These are phyloP conservation scores for Crocuta crocuta DNA, from an alignment of 2,113 vertebrate genomes.

Conservation along the genomic window DNA sequence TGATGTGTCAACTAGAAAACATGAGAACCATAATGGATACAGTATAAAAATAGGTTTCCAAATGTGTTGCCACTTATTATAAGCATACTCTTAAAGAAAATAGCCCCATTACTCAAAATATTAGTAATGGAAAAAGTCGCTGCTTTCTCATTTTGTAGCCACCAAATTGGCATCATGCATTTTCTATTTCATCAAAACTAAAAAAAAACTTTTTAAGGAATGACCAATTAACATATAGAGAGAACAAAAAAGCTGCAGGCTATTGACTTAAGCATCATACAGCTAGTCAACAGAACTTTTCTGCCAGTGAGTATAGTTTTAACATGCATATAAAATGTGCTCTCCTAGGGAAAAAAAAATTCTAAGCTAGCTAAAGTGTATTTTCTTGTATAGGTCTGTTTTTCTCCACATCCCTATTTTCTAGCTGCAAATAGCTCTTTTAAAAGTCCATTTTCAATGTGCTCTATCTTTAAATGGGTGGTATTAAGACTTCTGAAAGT, in stretches of 20 bases:
- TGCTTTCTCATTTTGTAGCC: constrained; percentile 60
- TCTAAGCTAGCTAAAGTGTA: not conserved
- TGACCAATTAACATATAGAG: constrained; percentile 34
- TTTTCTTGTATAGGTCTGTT: constrained; percentile 20
- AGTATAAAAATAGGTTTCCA: constrained; percentile 50
- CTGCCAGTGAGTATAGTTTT: not conserved
- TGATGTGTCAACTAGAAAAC: constrained; percentile 21
- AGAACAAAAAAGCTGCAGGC: constrained; percentile 34
- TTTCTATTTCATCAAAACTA: constrained; percentile 60
- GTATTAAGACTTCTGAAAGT: constrained; percentile 28
- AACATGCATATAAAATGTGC: constrained; percentile 40
- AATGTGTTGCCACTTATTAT: constrained; percentile 23
- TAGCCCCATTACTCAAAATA: constrained; percentile 57
- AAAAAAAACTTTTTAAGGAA: constrained; percentile 38
- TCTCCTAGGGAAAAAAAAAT: not conserved
- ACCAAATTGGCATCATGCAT: constrained; percentile 44
- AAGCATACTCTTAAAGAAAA: constrained; percentile 54
- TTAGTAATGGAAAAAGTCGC: constrained; percentile 63
- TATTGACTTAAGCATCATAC: not conserved
- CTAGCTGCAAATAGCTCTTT: constrained; percentile 39
- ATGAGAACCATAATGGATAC: constrained; percentile 34
- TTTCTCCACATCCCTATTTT: constrained; percentile 44
- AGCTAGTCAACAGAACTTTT: constrained; percentile 33
- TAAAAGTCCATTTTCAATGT: not conserved
- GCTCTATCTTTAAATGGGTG: not conserved